Evolutionary conservation across 2,797 vertebrate genomes (phyloP), one percentile per base, ranked within the genome.

Genomic region (Oophaga sylvatica): DNA sequence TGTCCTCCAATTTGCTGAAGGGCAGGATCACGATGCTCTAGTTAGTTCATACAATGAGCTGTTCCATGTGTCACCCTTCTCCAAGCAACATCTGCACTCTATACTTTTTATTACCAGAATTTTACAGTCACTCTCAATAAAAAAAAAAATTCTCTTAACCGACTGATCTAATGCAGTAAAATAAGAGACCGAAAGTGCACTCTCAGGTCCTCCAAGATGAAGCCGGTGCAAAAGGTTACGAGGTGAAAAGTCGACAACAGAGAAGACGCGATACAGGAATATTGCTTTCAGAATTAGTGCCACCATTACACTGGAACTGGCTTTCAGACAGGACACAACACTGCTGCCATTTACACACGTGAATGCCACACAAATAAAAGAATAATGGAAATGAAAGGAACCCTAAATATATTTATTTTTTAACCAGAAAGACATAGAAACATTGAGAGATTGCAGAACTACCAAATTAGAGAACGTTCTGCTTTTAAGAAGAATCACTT

Each of bases 91-190:
- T 45, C 81, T 81, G 85, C 16, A 65, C 57, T 68, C 31, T 48
- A 73, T 86, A 77, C 45, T 45, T 86, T 86, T 81, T 81, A 81
- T 81, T 81, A 81, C 35, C 10, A 20, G 48, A 4, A 77, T 65
- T 63, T 84, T 73, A 81, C 73, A 81, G 48, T 48, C 65, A 45
- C 53, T 86, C 80, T 73, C 11, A 84, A 45, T 45, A 35, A 35
- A 19, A 13, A 35, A 75, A 53, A 53, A 53, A 53, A 84, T 63
- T 22, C 56, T 63, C 31, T 84, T 62, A 62, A 22, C 12, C 12
- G 31, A 26, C 29, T 71, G 77, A 45, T 48, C 22, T 70, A 60
- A 8, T 60, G 78, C 31, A 73, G 41, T 87, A 73, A 75, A 71
- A 59, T 15, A 41, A 31, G 56, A 59, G 29, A 11, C 16, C 31